Evolutionary conservation across 2,797 vertebrate species (phyloP).

Genomic region (Anguilla megastoma): DNA sequence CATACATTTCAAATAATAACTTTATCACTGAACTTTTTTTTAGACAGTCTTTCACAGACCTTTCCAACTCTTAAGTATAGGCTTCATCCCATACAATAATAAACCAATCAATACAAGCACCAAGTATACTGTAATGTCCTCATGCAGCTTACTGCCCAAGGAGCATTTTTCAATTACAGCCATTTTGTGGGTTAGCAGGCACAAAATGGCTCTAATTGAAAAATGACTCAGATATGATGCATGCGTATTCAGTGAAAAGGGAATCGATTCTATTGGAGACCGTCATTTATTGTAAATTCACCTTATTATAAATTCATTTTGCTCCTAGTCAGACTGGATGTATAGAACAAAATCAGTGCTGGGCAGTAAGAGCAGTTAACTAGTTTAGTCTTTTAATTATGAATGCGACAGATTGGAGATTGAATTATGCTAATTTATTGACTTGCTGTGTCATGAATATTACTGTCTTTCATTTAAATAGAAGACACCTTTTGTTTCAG

Average conservation of each 20-base stretch:
- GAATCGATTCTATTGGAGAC: neutral
- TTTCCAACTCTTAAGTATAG: neutral
- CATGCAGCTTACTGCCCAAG: slow-evolving; percentile 30
- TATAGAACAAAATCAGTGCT: neutral
- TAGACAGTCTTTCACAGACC: neutral
- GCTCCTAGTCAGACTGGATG: neutral
- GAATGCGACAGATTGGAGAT: slow-evolving; percentile 14
- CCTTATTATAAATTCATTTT: slow-evolving; percentile 17
- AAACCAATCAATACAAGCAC: slow-evolving; percentile 41
- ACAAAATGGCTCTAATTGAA: slow-evolving; percentile 29
- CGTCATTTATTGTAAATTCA: slow-evolving; percentile 25
- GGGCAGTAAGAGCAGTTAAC: neutral
- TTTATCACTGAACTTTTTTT: neutral
- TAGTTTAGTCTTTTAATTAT: neutral
- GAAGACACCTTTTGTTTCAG: neutral
- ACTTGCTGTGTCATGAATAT: neutral
- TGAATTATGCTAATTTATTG: neutral
- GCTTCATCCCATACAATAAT: slow-evolving; percentile 35
- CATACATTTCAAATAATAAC: neutral
- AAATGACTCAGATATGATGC: slow-evolving; percentile 42
- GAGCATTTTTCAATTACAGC: slow-evolving; percentile 3
- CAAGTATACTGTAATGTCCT: slow-evolving; percentile 41
- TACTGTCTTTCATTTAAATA: neutral
- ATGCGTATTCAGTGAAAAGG: slow-evolving; percentile 11
- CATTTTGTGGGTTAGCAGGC: slow-evolving; percentile 24